These are phyloP conservation scores for Drosophila pegasa DNA, from an alignment of 2,888 invertebrate species.

Conservation along the genomic window DNA sequence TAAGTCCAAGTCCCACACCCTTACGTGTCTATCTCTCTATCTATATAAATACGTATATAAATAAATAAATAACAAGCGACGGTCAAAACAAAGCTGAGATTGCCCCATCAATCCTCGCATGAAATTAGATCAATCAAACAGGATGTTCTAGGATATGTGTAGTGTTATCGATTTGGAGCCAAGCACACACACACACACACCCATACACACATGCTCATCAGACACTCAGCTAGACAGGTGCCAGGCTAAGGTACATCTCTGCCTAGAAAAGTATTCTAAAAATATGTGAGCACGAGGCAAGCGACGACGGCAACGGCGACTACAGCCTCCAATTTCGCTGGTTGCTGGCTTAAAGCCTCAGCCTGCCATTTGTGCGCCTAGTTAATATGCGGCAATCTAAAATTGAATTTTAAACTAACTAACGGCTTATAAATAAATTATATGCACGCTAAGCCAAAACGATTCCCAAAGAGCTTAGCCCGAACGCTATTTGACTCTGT, in stretches of 20 bases:
- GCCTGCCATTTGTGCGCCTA: conserved; percentile 16
- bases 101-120: conserved; percentile 60
- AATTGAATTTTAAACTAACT: conserved; percentile 49
- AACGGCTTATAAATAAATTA: conserved; percentile 48
- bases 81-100: conserved; percentile 29
- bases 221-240: conserved; percentile 53
- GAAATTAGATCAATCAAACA: conserved; percentile 71
- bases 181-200: conserved; percentile 3
- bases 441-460: conserved; percentile 1
- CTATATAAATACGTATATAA: neutral
- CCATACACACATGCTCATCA: conserved; percentile 31
- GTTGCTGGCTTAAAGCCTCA: conserved; percentile 34
- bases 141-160: conserved; percentile 38
- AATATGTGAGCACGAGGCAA: conserved; percentile 56
- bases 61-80: conserved; percentile 5
- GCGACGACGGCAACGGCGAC: conserved; percentile 6
- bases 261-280: conserved; percentile 61
- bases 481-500: neutral
- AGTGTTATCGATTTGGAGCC: conserved; percentile 65
- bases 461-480: conserved; percentile 14
- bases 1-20: conserved; percentile 54
- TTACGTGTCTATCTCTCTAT: neutral
- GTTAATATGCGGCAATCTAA: conserved; percentile 37
- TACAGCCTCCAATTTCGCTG: conserved; percentile 24
- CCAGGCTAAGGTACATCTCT: conserved; percentile 38